phyloP scores from a whole-genome alignment of 2,888 invertebrate species.

The Ichneumoninae sp. region DNA sequence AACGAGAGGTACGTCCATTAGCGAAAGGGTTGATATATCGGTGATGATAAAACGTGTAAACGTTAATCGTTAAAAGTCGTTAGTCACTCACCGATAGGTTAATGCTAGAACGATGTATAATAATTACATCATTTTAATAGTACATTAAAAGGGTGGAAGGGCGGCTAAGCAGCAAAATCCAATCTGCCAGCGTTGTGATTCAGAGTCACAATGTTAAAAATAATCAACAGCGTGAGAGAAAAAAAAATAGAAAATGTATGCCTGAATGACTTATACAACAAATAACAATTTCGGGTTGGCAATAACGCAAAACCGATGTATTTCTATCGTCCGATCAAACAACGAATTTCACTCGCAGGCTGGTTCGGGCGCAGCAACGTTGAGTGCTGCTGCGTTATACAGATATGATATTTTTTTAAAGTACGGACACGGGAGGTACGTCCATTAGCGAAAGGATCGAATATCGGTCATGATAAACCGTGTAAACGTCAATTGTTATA shows the following conservation, averaged over 20 bases:
- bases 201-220: no score
- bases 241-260: no score
- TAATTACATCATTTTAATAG: no score
- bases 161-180: no score
- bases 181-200: no score
- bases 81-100: not conserved
- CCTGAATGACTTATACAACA: no score
- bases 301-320: not conserved
- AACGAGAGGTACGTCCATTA: not conserved
- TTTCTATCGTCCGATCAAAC: constrained; percentile 11
- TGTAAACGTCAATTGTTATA: not conserved
- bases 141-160: no score
- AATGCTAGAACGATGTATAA: not conserved
- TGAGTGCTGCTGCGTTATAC: not conserved
- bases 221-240: no score
- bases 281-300: no score
- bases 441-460: not conserved
- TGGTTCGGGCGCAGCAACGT: not conserved
- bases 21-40: not conserved
- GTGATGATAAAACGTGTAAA: not conserved
- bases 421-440: not conserved
- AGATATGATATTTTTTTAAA: not conserved
- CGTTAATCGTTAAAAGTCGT: not conserved
- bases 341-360: not conserved
- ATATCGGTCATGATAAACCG: not conserved